phyloP scores from a whole-genome alignment of 2,113 vertebrate genomes.

The Mesoclemmys tuberculata region DNA sequence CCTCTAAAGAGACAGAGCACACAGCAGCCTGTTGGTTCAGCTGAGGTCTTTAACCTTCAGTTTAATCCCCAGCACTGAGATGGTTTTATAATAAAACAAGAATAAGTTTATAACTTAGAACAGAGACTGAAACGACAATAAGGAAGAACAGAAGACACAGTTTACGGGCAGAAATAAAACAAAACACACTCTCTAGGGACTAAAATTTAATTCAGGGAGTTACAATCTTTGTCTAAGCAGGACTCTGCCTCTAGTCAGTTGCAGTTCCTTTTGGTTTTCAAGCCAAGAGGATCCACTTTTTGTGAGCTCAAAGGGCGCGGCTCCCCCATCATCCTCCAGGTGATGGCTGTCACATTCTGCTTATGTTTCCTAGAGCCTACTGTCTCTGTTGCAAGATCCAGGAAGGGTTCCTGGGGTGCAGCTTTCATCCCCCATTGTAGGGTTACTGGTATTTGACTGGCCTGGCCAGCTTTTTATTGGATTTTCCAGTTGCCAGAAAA shows the following conservation, averaged over 20 bases:
- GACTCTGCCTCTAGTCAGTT: neutral
- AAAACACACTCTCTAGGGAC: neutral
- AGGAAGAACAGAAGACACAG: neutral
- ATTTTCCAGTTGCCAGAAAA: too few relatives aligned
- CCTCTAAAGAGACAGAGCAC: neutral
- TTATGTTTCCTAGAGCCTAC: too few relatives aligned
- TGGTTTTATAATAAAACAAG: neutral
- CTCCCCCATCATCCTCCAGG: neutral
- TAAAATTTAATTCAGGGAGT: neutral
- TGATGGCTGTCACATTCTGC: neutral
- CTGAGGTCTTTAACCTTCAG: neutral
- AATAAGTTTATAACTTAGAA: neutral
- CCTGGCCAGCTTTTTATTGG: too few relatives aligned
- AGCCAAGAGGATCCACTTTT: neutral
- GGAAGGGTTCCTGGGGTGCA: neutral
- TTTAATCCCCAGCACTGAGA: neutral
- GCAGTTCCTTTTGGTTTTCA: neutral
- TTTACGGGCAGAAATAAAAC: neutral
- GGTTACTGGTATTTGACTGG: too few relatives aligned
- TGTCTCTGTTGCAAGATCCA: neutral
- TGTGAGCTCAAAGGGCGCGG: neutral
- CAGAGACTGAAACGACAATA: neutral
- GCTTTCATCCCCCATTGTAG: neutral
- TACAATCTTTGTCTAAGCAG: neutral
- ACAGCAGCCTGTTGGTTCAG: neutral